phyloP scores from a whole-genome alignment of 2,797 vertebrate genomes.

The Gorsachius magnificus region DNA sequence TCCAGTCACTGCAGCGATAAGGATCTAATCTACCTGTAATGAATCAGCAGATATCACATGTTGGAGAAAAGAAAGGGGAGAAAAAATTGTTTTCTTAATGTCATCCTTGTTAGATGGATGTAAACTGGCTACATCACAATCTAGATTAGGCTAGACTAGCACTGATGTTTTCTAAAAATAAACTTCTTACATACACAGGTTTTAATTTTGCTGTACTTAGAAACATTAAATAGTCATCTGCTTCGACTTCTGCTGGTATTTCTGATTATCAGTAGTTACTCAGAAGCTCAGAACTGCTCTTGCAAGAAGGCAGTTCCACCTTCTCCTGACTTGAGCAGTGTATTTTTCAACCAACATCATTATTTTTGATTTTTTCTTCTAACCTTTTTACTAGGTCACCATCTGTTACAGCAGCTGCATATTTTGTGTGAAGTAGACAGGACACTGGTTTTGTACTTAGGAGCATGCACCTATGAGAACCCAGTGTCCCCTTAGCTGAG shows the following conservation, averaged over 20 bases:
- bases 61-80: not conserved
- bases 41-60: not conserved
- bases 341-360: not conserved
- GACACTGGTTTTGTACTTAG: not conserved
- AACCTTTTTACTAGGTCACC: not conserved
- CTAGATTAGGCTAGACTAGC: not conserved
- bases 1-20: not conserved
- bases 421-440: not conserved
- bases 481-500: not conserved
- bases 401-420: conserved; percentile 34
- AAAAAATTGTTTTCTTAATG: not conserved
- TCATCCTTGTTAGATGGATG: not conserved
- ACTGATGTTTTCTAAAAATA: not conserved
- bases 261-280: not conserved
- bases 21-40: not conserved
- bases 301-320: not conserved
- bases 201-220: not conserved
- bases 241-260: not conserved
- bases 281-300: not conserved
- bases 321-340: not conserved
- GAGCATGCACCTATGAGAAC: not conserved
- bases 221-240: not conserved
- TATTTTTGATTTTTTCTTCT: not conserved
- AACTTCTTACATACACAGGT: not conserved
- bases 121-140: not conserved